Percentiles rank a stretch among this genome's conserved stretches.
These are phyloP conservation scores for Neodiprion virginianus DNA, from an alignment of 1,140 invertebrate genomes.

Conservation along the genomic window DNA sequence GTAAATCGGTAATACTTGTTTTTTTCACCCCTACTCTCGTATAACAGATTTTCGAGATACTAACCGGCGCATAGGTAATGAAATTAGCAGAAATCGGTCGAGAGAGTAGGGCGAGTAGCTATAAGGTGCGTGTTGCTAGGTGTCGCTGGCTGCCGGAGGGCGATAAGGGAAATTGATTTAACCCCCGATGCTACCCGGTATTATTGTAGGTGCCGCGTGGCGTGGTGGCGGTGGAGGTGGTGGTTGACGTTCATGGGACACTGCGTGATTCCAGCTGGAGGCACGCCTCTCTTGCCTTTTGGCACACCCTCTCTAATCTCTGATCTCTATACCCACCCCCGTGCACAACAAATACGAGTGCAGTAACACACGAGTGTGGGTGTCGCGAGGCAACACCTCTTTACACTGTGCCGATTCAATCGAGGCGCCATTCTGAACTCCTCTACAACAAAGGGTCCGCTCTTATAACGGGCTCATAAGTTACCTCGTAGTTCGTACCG, in stretches of 20 bases:
- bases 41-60: background rate
- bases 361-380: conserved; percentile 17
- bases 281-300: conserved; percentile 43
- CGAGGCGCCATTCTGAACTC: background rate
- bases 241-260: conserved; percentile 50
- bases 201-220: conserved; percentile 22
- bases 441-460: too few relatives aligned
- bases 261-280: conserved; percentile 39
- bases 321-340: background rate
- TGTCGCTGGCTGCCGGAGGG: conserved; percentile 44
- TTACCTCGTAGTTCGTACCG: too few relatives aligned
- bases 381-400: conserved; percentile 10
- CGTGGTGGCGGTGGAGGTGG: conserved; percentile 24
- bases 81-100: too few relatives aligned
- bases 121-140: background rate
- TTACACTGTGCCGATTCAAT: background rate
- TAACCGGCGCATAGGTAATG: conserved; percentile 4
- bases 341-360: background rate
- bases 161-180: conserved; percentile 59
- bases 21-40: too few relatives aligned
- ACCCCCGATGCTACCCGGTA: conserved; percentile 26
- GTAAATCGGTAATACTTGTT: too few relatives aligned
- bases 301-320: conserved; percentile 30
- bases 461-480: too few relatives aligned
- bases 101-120: too few relatives aligned